A percentile compares a stretch with the other conserved stretches of the same genome.
Evolutionary conservation across 2,113 vertebrate species (phyloP).

Genomic region (Hydrochoerus hydrochaeris): DNA sequence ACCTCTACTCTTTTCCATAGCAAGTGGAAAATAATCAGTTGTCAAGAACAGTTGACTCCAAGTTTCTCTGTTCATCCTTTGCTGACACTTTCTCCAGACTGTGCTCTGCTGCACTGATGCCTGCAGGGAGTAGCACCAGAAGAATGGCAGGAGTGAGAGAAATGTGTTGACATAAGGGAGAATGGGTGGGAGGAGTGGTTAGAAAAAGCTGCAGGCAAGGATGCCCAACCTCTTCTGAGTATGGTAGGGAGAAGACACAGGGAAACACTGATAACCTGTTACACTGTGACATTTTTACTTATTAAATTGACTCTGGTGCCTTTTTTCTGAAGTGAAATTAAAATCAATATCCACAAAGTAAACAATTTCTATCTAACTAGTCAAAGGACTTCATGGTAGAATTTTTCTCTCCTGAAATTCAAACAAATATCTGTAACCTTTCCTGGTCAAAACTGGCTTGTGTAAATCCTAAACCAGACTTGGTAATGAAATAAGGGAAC

Average conservation of each 20-base stretch:
- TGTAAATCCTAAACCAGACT: background rate
- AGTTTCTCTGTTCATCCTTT: conserved; percentile 33
- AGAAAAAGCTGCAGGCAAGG: conserved; percentile 49
- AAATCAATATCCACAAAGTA: conserved; percentile 38
- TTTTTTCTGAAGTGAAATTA: conserved; percentile 33
- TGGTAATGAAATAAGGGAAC: background rate
- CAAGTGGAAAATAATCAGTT: conserved; percentile 34
- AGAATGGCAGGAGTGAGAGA: conserved; percentile 66
- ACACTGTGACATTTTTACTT: conserved; percentile 57
- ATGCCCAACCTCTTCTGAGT: conserved; percentile 38
- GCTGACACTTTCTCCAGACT: conserved; percentile 33
- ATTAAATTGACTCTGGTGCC: background rate
- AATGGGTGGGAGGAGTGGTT: background rate
- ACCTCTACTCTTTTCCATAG: conserved; percentile 33
- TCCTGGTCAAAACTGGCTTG: background rate
- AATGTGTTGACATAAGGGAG: conserved; percentile 69
- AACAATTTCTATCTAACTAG: background rate
- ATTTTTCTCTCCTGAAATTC: background rate
- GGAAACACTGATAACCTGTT: conserved; percentile 61
- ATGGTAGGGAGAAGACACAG: conserved; percentile 51
- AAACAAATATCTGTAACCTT: background rate
- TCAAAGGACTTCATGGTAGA: background rate
- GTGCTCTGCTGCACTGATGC: conserved; percentile 59
- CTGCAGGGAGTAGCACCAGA: conserved; percentile 76
- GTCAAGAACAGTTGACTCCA: conserved; percentile 51